Base-by-base conservation (phyloP, 2,797 vertebrate genomes). In the Capromys pilorides region DNA sequence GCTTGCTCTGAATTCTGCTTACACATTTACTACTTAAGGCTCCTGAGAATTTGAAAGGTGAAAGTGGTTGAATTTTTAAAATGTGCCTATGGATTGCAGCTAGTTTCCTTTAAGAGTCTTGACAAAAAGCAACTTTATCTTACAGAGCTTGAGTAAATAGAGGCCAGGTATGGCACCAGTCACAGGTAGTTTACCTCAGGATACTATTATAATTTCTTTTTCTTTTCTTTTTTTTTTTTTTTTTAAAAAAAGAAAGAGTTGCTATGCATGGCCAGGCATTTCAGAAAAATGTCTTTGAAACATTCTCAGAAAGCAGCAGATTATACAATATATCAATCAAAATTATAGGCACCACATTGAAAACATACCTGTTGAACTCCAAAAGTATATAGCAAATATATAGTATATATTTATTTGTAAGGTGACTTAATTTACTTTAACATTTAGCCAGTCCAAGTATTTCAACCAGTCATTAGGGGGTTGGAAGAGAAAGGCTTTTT, bases 331-430 rank as follows among this genome's bases (percentile, higher is more conserved):
- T 54, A 91, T 85, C 86, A 66, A 21, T 54, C 77, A 61, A 19
- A 96, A 93, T 91, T 86, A 89, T 8, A 87, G 96, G 62, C 41
- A 45, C 41, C 73, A 75, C 73, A 45, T 45, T 75, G 10, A 64
- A 62, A 64, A 91, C 91, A 51, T 61, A 66, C 11, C 61, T 84
- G 88, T 36, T 84, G 59, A 66, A 87, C 33, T 92, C 14, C 28
- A 92, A 91, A 90, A 81, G 51, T 81, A 16, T 73, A 88, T 86
- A 91, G 9, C 24, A 64, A 73, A 49, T n/a, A n/a, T n/a, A n/a
- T n/a, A n/a, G n/a, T n/a, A n/a, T 86, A 62, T 77, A 79, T 91
- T 88, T 93, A 57, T 91, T 94, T 84, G 61, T 45, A 85, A 94
- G 79, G 75, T 82, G 36, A 24, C 39, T 93, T 94, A 80, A 79